Conservation (phyloP, 2,888 invertebrate genomes). For the Agrotis ipsilon region DNA sequence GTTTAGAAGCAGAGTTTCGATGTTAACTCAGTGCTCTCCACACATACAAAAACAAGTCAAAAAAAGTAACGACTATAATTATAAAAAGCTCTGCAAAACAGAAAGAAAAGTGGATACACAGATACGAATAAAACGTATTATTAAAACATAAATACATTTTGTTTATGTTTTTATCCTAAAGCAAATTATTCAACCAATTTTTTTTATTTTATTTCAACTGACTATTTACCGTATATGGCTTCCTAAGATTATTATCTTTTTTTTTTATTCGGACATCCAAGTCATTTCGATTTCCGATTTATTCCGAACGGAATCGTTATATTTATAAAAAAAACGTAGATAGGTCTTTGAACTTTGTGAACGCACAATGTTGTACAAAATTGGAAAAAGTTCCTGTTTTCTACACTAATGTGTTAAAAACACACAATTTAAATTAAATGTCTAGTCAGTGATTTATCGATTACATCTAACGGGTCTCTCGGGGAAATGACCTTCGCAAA, state of each 20-base stretch:
- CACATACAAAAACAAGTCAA: no score
- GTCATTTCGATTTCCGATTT: constrained; percentile 26
- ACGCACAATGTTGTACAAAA: constrained; percentile 5
- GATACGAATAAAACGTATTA: no score
- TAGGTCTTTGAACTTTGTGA: constrained; percentile 52
- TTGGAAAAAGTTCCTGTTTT: constrained; percentile 55
- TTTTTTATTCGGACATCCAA: constrained; percentile 19
- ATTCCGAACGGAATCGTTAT: constrained; percentile 20
- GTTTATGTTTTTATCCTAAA: no score
- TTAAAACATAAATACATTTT: no score
- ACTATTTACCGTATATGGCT: constrained; percentile 16
- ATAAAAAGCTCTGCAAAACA: no score
- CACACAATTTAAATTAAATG: background rate
- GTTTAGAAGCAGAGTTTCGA: no score
- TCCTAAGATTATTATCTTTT: constrained; percentile 7
- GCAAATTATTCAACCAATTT: constrained; percentile 21
- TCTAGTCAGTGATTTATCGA: constrained; percentile 27
- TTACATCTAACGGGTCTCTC: constrained; percentile 21
- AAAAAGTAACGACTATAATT: no score
- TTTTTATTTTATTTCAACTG: background rate
- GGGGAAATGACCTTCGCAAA: constrained; percentile 40
- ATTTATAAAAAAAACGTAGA: constrained; percentile 21
- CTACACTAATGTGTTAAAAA: constrained; percentile 22
- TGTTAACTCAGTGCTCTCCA: no score
- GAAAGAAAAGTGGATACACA: no score